A percentile compares a stretch with the other conserved stretches of the same genome.
Evolutionary conservation across 37 sponge, comb jelly and placozoan genomes (phyloP).

Genomic region (Cladorhizidae sp.): DNA sequence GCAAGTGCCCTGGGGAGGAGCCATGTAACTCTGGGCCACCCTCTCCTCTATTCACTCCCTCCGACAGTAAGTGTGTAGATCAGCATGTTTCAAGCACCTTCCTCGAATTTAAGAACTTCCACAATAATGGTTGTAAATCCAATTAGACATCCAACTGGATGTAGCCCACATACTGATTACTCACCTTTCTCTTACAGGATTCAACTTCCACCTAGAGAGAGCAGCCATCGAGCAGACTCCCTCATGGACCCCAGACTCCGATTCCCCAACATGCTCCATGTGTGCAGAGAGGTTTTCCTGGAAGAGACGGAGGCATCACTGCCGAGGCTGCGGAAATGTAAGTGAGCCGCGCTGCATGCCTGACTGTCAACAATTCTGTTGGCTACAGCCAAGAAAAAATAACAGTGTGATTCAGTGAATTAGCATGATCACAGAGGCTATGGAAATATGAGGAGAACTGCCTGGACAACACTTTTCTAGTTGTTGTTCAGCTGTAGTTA

Average conservation of each 20-base stretch:
- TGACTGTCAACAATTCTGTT: background rate
- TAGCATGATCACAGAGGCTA: background rate
- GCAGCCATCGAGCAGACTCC: background rate
- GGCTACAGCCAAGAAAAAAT: background rate
- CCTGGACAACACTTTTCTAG: background rate
- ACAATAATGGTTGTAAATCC: background rate
- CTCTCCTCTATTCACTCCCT: slow-evolving; percentile 24
- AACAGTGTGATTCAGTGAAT: background rate
- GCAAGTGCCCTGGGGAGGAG: background rate
- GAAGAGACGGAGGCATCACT: slow-evolving; percentile 74
- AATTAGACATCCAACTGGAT: background rate
- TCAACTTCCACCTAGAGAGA: slow-evolving; percentile 3
- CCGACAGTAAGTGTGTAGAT: slow-evolving; percentile 7
- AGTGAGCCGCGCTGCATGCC: too few species aligned
- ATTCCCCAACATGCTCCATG: slow-evolving; percentile 25
- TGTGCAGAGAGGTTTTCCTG: slow-evolving; percentile 66
- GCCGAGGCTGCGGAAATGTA: slow-evolving; percentile 79
- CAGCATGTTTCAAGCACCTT: background rate
- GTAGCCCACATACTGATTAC: background rate
- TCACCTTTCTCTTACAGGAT: background rate
- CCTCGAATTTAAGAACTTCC: too few species aligned
- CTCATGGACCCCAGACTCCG: slow-evolving; percentile 61
- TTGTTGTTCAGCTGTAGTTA: background rate
- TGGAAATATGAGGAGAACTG: background rate
- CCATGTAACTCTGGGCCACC: slow-evolving; percentile 42